Conservation (phyloP, 2,797 vertebrate genomes). For the Liasis olivaceus region DNA sequence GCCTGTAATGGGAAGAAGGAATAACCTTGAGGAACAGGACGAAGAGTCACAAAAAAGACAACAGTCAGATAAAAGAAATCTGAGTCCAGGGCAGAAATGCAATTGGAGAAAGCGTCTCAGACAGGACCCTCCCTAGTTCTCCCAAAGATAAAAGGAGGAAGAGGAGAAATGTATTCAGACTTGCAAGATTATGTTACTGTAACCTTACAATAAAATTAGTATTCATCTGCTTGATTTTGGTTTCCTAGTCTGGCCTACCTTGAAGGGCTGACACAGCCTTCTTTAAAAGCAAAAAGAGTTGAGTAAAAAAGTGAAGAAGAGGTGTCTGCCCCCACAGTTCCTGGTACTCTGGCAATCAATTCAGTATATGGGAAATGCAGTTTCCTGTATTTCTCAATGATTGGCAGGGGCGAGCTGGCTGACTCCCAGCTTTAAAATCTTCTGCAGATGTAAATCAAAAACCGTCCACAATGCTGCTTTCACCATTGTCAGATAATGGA, state of each 20-base stretch:
- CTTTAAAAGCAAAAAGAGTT: background rate
- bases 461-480: constrained; percentile 31
- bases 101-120: background rate
- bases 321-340: background rate
- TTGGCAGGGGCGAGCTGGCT: background rate
- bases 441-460: constrained; percentile 24
- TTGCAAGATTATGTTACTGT: background rate
- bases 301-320: background rate
- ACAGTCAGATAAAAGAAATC: background rate
- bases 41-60: background rate
- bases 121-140: background rate
- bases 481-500: constrained; percentile 54
- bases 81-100: background rate
- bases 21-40: background rate
- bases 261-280: background rate
- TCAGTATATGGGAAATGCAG: background rate
- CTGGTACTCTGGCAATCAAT: background rate
- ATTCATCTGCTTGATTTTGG: background rate
- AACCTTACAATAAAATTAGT: background rate
- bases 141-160: background rate
- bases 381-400: background rate
- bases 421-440: background rate
- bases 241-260: background rate
- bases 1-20: background rate
- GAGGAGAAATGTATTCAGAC: background rate